Percentiles rank a stretch among this genome's conserved stretches.
phyloP scores from a whole-genome alignment of 2,797 vertebrate species.

The Phoxinus dragarum region DNA sequence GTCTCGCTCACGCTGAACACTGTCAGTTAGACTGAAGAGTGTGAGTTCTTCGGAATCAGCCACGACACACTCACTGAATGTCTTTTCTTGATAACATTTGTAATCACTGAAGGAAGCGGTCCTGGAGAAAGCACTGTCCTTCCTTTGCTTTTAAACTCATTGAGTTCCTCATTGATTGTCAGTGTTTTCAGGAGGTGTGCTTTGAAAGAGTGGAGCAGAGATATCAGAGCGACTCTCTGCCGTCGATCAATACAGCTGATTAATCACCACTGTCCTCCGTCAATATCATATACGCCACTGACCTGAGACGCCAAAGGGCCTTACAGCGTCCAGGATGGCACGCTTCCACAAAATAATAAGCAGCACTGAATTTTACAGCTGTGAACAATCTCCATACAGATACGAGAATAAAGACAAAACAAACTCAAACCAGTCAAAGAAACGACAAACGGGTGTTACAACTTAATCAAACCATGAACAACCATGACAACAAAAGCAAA shows the following conservation, averaged over 20 bases:
- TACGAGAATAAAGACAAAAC: too few relatives aligned
- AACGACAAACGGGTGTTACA: too few relatives aligned
- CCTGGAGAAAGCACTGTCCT: constrained; percentile 69
- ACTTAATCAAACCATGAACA: too few relatives aligned
- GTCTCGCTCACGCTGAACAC: too few relatives aligned
- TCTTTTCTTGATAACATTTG: constrained; percentile 61
- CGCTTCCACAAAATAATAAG: constrained; percentile 26
- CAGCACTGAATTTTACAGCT: not conserved
- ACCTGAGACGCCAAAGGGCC: constrained; percentile 77
- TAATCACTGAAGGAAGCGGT: constrained; percentile 71
- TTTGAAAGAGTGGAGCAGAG: constrained; percentile 58
- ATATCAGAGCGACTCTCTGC: constrained; percentile 72
- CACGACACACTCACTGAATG: constrained; percentile 62
- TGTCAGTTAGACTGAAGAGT: not conserved
- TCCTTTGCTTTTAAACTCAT: constrained; percentile 78
- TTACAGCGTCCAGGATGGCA: constrained; percentile 57
- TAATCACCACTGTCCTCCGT: constrained; percentile 90
- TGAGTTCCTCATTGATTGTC: constrained; percentile 77
- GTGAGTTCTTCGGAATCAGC: constrained; percentile 36
- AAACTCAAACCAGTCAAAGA: too few relatives aligned
- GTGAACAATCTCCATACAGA: not conserved
- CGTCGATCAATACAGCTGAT: constrained; percentile 90
- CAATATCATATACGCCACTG: constrained; percentile 91
- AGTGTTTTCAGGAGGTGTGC: constrained; percentile 71
- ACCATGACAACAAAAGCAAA: too few relatives aligned